Evolutionary conservation across 1,140 invertebrate genomes (phyloP).

Genomic region (Gonioctena quinquepunctata): DNA sequence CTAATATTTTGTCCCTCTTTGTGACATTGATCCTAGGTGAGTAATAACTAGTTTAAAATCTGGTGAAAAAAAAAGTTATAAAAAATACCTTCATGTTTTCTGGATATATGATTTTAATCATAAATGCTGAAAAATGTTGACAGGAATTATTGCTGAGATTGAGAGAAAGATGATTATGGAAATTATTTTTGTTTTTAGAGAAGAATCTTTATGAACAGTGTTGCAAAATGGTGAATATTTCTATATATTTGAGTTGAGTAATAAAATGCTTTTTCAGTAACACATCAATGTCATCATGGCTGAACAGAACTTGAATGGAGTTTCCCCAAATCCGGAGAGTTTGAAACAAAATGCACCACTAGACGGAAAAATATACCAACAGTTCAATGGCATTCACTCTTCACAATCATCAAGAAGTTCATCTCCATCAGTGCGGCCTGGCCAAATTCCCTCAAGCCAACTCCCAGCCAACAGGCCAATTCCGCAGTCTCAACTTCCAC

Average conservation of each 20-base stretch:
- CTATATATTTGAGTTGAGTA: neutral
- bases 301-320: conserved; percentile 42
- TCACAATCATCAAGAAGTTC: conserved; percentile 49
- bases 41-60: too few relatives aligned
- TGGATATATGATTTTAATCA: too few relatives aligned
- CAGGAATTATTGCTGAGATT: too few relatives aligned
- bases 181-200: too few relatives aligned
- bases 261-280: conserved; percentile 2
- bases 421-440: conserved; percentile 41
- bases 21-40: too few relatives aligned
- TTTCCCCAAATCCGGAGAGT: conserved; percentile 32
- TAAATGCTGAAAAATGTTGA: too few relatives aligned
- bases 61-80: too few relatives aligned
- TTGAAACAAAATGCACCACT: conserved; percentile 13
- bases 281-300: conserved; percentile 11
- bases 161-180: too few relatives aligned
- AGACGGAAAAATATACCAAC: conserved; percentile 18
- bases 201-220: too few relatives aligned
- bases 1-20: too few relatives aligned
- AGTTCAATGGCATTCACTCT: conserved; percentile 50
- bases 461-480: conserved; percentile 37
- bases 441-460: conserved; percentile 44
- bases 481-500: conserved; percentile 47
- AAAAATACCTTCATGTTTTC: too few relatives aligned
- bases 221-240: too few relatives aligned